These are phyloP conservation scores for Hylaeus volcanicus DNA, from an alignment of 1,140 invertebrate species.

Conservation along the genomic window DNA sequence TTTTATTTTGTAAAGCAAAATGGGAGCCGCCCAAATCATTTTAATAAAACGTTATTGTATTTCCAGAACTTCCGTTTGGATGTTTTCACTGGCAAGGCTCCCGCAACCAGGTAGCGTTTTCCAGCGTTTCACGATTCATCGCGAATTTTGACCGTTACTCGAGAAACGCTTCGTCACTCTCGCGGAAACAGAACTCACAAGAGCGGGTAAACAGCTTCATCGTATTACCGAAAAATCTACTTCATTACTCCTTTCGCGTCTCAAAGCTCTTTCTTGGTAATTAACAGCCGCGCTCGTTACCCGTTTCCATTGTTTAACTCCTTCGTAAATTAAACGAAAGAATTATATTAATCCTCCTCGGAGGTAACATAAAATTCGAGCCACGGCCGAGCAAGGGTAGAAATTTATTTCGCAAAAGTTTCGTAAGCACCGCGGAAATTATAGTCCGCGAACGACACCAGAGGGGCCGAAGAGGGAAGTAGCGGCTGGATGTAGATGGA, in stretches of 20 bases:
- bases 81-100: too few relatives aligned
- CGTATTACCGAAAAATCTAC: conserved; percentile 17
- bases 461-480: not conserved
- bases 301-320: conserved; percentile 16
- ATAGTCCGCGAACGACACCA: conserved; percentile 12
- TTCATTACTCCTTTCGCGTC: conserved; percentile 13
- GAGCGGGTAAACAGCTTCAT: not conserved
- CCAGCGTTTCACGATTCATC: too few relatives aligned
- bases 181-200: not conserved
- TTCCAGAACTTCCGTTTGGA: too few relatives aligned
- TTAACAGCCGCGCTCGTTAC: conserved; percentile 9
- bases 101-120: too few relatives aligned
- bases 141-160: not conserved
- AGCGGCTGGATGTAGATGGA: not conserved
- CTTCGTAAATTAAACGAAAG: conserved; percentile 24
- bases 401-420: conserved; percentile 36
- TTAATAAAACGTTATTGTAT: too few relatives aligned
- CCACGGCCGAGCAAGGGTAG: not conserved
- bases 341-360: conserved; percentile 38
- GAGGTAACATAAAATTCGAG: conserved; percentile 37
- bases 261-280: conserved; percentile 6
- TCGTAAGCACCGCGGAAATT: conserved; percentile 26
- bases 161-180: not conserved
- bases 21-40: too few relatives aligned
- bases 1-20: too few relatives aligned